phyloP scores from a whole-genome alignment of 2,888 invertebrate genomes.

The Byasa hedistus region DNA sequence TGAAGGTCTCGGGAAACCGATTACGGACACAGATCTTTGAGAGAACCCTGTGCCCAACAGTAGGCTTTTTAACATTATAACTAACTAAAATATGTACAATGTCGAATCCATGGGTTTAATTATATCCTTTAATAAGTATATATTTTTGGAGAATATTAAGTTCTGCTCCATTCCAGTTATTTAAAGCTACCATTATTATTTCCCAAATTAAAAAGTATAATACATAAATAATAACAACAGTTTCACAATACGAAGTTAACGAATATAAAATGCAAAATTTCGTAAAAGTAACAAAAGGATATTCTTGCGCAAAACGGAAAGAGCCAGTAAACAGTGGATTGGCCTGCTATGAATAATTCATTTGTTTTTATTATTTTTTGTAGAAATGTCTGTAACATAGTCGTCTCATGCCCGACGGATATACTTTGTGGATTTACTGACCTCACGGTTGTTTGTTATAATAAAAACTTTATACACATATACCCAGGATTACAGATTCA shows the following conservation, averaged over 20 bases:
- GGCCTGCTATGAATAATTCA: slow-evolving; percentile 24
- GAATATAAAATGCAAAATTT: slow-evolving; percentile 21
- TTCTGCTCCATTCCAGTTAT: too few species aligned
- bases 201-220: not conserved
- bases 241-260: not conserved
- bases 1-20: too few species aligned
- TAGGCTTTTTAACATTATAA: too few species aligned
- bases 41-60: too few species aligned
- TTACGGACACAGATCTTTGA: too few species aligned
- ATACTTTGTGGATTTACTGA: slow-evolving; percentile 14
- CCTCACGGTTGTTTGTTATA: not conserved
- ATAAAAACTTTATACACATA: too few species aligned
- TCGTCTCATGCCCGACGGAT: slow-evolving; percentile 17
- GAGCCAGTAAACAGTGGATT: slow-evolving; percentile 14
- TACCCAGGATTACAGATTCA: too few species aligned
- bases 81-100: too few species aligned
- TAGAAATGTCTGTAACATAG: slow-evolving; percentile 25
- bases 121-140: too few species aligned
- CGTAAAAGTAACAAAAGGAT: slow-evolving; percentile 21
- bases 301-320: slow-evolving; percentile 15
- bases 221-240: not conserved
- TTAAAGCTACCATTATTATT: not conserved
- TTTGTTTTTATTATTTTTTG: slow-evolving; percentile 23
- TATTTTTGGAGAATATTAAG: too few species aligned
- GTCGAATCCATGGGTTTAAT: too few species aligned